Evolutionary conservation across 2,797 vertebrate species (phyloP), one percentile per base, ranked within the genome.

Genomic region (Anomalospiza imberbis): DNA sequence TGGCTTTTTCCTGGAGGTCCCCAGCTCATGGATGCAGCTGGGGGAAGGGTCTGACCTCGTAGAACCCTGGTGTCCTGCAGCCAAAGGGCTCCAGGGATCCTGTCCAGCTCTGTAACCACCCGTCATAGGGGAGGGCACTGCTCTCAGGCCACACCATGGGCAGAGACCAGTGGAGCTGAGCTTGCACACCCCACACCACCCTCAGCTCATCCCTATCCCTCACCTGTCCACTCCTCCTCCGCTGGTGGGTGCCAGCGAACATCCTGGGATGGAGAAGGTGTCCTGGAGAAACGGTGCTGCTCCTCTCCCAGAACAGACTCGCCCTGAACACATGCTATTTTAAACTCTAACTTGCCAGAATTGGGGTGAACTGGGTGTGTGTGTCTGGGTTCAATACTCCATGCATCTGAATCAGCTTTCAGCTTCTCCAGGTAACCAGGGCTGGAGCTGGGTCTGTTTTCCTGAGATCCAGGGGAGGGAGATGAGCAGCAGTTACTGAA

Each of bases 161-260:
- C 76, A 80, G 29, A 70, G 44, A 57, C 24, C 53, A 66, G 73
- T 70, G 88, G 61, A 66, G 61, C 82, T 89, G 65, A 66, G 79
- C 51, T 38, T 81, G 66, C 44, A 67, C 53, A 63, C 16, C 48
- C 61, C 9, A 1, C 2, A 3, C 36, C 53, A 31, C 40, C 51
- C 38, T 78, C 54, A 89, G 45, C 17, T 25, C 2, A 0, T 55
- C 68, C 58, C 63, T 28, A 28, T 3, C n/a, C 61, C 32, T 89
- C 8, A 0, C 25, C 48, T 14, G 4, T 19, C 25, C 2, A 0
- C 22, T 50, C 12, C 42, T 61, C 12, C 60, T 67, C 0, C 0
- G 32, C 60, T 89, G 58, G 14, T 2, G 20, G 21, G 13, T 58
- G 26, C 58, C 86, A 82, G n/a, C 13, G 38, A 8, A 38, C 21